These are phyloP conservation scores for Littorina saxatilis DNA, from an alignment of 1,140 invertebrate genomes.

Conservation along the genomic window DNA sequence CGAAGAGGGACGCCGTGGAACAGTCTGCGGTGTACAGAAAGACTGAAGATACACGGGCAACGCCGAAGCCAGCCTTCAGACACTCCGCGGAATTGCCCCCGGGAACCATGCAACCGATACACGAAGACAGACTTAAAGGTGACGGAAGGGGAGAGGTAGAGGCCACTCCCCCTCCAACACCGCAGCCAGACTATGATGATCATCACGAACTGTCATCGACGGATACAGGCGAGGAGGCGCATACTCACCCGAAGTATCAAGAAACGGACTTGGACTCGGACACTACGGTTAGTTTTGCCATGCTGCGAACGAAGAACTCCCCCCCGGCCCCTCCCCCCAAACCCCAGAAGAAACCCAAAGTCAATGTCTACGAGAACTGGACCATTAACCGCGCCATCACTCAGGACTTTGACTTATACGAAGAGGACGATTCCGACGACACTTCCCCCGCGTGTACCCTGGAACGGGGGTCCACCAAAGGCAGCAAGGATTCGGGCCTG, in stretches of 20 bases:
- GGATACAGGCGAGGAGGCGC: no score
- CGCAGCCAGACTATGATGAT: not conserved
- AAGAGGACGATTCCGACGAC: not conserved
- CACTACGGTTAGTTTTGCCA: not conserved
- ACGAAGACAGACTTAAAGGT: not conserved
- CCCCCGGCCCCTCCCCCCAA: not conserved
- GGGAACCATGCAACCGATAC: not conserved
- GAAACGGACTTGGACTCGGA: slow-evolving; percentile 13
- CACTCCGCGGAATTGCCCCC: not conserved
- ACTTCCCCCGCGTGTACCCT: not conserved
- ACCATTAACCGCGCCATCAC: slow-evolving; percentile 21
- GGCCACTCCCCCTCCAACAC: not conserved
- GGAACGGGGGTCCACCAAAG: not conserved
- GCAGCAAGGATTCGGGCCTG: slow-evolving; percentile 23
- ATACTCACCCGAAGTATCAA: no score
- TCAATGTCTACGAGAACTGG: slow-evolving; percentile 19
- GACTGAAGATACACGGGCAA: not conserved
- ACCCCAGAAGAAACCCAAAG: not conserved
- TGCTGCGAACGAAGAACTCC: not conserved
- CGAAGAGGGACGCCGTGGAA: not conserved
- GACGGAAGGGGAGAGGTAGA: not conserved
- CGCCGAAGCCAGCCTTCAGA: not conserved
- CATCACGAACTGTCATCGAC: no score
- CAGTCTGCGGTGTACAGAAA: slow-evolving; percentile 4
- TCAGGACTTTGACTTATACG: not conserved